These are phyloP conservation scores for Peromyscus nudipes DNA, from an alignment of 2,797 vertebrate species.

Conservation along the genomic window DNA sequence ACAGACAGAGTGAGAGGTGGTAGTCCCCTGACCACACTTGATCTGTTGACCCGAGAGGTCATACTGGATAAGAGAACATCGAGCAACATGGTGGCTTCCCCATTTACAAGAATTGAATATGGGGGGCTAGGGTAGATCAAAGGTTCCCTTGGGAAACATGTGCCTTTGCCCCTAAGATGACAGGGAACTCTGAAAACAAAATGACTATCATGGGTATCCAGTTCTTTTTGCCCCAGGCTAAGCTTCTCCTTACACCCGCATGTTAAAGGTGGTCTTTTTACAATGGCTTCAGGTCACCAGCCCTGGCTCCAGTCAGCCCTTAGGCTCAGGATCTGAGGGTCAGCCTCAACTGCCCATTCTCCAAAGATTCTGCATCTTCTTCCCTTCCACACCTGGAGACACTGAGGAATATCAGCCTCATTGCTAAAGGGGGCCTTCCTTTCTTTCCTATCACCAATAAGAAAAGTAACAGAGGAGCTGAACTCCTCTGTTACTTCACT, in stretches of 20 bases:
- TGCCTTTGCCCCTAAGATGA: no score
- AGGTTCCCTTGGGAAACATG: not conserved
- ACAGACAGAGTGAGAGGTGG: not conserved
- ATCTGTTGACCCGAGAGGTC: not conserved
- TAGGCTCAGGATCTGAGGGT: not conserved
- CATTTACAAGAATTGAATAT: not conserved
- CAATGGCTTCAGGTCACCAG: not conserved
- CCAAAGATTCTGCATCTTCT: not conserved
- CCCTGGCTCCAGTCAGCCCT: not conserved
- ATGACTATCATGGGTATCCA: not conserved
- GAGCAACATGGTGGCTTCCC: not conserved
- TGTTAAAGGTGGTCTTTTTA: not conserved
- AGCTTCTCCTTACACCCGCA: not conserved
- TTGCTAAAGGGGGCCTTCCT: not conserved
- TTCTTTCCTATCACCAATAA: not conserved
- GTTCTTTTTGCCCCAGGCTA: not conserved
- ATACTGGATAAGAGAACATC: not conserved
- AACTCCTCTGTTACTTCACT: not conserved
- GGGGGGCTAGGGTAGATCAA: not conserved
- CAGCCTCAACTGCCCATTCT: not conserved
- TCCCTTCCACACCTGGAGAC: not conserved
- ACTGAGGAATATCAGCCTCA: not conserved
- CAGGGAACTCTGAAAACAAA: not conserved
- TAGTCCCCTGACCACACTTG: not conserved
- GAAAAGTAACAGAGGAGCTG: not conserved